Conservation (phyloP, 2,888 invertebrate genomes). For the Chloromyia formosa region DNA sequence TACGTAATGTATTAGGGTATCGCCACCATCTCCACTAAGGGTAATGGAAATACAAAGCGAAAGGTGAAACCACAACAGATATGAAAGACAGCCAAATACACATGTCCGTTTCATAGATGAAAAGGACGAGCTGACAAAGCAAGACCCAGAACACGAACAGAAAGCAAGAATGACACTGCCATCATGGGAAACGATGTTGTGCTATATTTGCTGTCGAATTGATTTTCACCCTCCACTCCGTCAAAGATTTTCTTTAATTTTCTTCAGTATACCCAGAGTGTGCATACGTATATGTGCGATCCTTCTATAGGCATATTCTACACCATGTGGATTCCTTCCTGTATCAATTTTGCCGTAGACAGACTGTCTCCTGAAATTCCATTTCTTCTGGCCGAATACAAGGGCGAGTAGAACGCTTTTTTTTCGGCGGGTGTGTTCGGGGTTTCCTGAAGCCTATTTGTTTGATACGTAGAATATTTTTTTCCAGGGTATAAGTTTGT, state of each 20-base stretch:
- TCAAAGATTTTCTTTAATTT: conserved; percentile 33
- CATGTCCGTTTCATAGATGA: too few relatives aligned
- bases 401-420: neutral
- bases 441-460: conserved; percentile 31
- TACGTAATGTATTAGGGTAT: too few relatives aligned
- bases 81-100: conserved; percentile 2
- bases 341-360: conserved; percentile 12
- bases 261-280: neutral
- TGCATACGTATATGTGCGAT: neutral
- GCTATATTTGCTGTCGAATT: conserved; percentile 27
- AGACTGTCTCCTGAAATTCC: conserved; percentile 5
- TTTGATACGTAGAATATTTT: neutral
- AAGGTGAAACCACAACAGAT: conserved; percentile 23
- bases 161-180: neutral
- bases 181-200: neutral
- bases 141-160: neutral
- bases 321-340: neutral
- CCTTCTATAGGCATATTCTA: neutral
- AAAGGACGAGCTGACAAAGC: neutral
- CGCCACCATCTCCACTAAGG: too few relatives aligned
- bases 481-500: too few relatives aligned
- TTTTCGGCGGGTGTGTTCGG: neutral
- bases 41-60: conserved; percentile 23
- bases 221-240: conserved; percentile 20
- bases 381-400: too few relatives aligned